Base-by-base conservation (phyloP, 2,797 vertebrate species). In the Buceros bicornis region DNA sequence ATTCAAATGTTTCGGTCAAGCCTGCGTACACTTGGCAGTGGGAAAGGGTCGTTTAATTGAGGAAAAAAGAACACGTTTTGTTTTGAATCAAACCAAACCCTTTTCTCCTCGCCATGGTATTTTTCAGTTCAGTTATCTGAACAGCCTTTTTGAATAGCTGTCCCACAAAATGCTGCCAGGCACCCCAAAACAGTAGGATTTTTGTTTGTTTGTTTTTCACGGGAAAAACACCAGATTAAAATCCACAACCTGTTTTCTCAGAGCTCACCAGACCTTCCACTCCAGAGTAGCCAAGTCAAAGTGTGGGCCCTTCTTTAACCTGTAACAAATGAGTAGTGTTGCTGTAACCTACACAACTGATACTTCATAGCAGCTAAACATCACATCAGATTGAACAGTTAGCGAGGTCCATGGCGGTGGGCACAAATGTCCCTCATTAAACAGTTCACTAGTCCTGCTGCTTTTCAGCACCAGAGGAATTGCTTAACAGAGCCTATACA, bases 91-190 rank as follows among this genome's bases (percentile, higher is more conserved):
- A 93, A 79, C 57, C 14, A 78, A 84, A 86, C 90, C 61, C 45
- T 86, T 91, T 92, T 47, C 61, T 90, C 57, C 35, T 84, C 40
- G 58, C 60, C 29, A 62, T 7, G 16, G 43, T 70, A 51, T 66
- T 93, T 92, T 91, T 87, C 81, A 54, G 45, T 78, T 76, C 25
- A 57, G 35, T 57, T 90, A 51, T 73, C 56, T 91, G 67, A 93
- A 50, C 21, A 24, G 40, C 11, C 33, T 84, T 87, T 93, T 79
- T 70, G 40, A 84, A 37, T 60, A 91, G 74, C 69, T 58, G 47
- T 65, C 50, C 64, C 82, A 84, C 14, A 89, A 92, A 94, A 94
- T 51, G 12, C 35, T 88, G 79, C 45, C 79, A 91, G 42, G 65
- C 26, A 83, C 33, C n/a, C 50, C 56, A 42, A 80, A 93, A 90